These are phyloP conservation scores for Uria aalge DNA, from an alignment of 2,113 vertebrate species.

Conservation along the genomic window DNA sequence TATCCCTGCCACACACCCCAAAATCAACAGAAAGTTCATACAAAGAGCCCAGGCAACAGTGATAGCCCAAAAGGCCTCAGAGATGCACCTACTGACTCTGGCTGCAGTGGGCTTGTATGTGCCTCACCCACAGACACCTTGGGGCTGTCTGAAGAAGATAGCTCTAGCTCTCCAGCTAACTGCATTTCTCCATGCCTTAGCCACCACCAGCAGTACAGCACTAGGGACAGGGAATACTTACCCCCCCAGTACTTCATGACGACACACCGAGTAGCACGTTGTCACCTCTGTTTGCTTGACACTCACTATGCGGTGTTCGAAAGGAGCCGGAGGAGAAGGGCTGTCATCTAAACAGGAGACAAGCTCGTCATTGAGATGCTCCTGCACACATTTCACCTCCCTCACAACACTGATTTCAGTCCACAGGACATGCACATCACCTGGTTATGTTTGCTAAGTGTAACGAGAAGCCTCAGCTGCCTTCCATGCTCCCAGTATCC, in stretches of 20 bases:
- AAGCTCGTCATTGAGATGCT: not conserved
- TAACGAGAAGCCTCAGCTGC: not conserved
- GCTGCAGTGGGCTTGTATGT: not conserved
- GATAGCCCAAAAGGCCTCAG: not conserved
- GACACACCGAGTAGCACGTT: constrained; percentile 73
- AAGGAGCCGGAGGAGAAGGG: constrained; percentile 84
- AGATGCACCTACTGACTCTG: not conserved
- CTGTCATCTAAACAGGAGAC: constrained; percentile 78
- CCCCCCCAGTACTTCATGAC: constrained; percentile 82
- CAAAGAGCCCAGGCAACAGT: not conserved
- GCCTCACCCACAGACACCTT: rapidly evolving
- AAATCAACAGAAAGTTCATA: not conserved
- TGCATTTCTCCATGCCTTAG: not conserved
- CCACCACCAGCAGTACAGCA: not conserved
- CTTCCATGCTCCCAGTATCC: rapidly evolving
- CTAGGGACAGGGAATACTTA: constrained; percentile 54
- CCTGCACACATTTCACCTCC: not conserved
- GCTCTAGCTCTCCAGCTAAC: not conserved
- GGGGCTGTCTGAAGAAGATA: not conserved
- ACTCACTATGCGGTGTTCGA: constrained; percentile 83
- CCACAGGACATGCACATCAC: not conserved
- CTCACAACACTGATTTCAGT: not conserved
- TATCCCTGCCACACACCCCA: rapidly evolving
- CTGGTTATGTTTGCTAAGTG: not conserved
- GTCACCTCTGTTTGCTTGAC: constrained; percentile 76